These are phyloP conservation scores for Apodemia zela DNA, from an alignment of 2,888 invertebrate species.

Conservation along the genomic window DNA sequence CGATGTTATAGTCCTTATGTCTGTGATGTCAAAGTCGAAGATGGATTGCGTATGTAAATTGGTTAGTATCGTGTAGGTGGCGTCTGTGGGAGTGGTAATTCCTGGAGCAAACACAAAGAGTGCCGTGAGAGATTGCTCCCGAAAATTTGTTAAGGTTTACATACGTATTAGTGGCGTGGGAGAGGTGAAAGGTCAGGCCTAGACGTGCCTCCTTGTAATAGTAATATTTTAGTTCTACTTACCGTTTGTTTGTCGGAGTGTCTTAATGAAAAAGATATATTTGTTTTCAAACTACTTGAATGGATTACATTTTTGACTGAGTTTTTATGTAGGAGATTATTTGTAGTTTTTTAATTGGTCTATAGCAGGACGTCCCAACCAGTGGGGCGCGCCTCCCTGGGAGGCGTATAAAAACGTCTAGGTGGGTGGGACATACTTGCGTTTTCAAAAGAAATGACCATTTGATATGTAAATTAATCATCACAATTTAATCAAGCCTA, in stretches of 20 bases:
- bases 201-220: slow-evolving; percentile 14
- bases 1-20: slow-evolving; percentile 41
- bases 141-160: slow-evolving; percentile 59
- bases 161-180: slow-evolving; percentile 69
- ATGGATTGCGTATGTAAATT: slow-evolving; percentile 48
- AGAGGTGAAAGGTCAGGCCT: slow-evolving; percentile 68
- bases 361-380: no score
- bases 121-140: slow-evolving; percentile 75
- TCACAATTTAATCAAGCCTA: no score
- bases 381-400: no score
- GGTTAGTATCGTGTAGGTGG: slow-evolving; percentile 55
- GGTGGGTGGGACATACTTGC: no score
- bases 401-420: no score
- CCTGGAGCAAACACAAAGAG: slow-evolving; percentile 67
- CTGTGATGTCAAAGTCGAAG: slow-evolving; percentile 46
- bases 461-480: no score
- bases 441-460: no score
- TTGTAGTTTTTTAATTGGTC: no score
- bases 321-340: not conserved
- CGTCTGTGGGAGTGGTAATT: slow-evolving; percentile 77
- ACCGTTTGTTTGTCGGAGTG: not conserved
- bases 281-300: not conserved
- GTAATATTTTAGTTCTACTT: not conserved
- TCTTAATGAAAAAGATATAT: not conserved
- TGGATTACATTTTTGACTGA: not conserved